A percentile compares a stretch with the other conserved stretches of the same genome.
Conservation (phyloP, 2,888 invertebrate species). For the Nebria salina region DNA sequence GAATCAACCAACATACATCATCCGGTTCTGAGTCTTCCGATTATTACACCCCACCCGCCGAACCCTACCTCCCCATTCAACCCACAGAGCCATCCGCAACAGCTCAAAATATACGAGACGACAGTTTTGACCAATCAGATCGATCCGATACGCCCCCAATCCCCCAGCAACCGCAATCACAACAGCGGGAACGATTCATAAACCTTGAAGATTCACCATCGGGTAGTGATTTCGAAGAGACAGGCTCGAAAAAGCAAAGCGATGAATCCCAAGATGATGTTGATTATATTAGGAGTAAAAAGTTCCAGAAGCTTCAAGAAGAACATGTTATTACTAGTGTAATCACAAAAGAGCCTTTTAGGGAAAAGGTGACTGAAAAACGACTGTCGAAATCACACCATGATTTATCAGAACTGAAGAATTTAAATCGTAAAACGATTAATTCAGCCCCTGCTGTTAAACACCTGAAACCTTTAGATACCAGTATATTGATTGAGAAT, state of each 20-base stretch:
- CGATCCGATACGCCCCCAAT: slow-evolving; percentile 38
- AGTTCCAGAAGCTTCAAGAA: slow-evolving; percentile 38
- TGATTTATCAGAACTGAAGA: slow-evolving; percentile 55
- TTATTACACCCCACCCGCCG: slow-evolving; percentile 61
- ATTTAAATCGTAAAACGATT: slow-evolving; percentile 54
- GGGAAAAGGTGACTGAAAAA: slow-evolving; percentile 29
- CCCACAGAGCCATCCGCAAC: slow-evolving; percentile 57
- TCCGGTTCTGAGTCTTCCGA: slow-evolving; percentile 62
- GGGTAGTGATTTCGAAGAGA: slow-evolving; percentile 33
- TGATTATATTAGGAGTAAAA: slow-evolving; percentile 34
- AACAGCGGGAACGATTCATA: slow-evolving; percentile 48
- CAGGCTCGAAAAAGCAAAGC: slow-evolving; percentile 30
- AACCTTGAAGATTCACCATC: slow-evolving; percentile 46
- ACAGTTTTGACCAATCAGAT: slow-evolving; percentile 40
- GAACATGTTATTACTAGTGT: slow-evolving; percentile 14
- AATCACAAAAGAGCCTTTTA: slow-evolving; percentile 24
- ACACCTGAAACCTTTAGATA: slow-evolving; percentile 29
- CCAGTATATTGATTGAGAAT: slow-evolving; percentile 23
- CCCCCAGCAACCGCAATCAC: slow-evolving; percentile 4
- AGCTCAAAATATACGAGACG: slow-evolving; percentile 52
- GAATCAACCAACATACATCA: slow-evolving; percentile 52
- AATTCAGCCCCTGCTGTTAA: slow-evolving; percentile 57
- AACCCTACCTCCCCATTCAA: slow-evolving; percentile 57
- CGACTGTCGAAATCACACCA: slow-evolving; percentile 58
- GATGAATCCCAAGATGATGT: slow-evolving; percentile 29